Percentiles rank a stretch among this genome's conserved stretches.
These are phyloP conservation scores for Villa cingulata DNA, from an alignment of 2,888 invertebrate genomes.

Conservation along the genomic window DNA sequence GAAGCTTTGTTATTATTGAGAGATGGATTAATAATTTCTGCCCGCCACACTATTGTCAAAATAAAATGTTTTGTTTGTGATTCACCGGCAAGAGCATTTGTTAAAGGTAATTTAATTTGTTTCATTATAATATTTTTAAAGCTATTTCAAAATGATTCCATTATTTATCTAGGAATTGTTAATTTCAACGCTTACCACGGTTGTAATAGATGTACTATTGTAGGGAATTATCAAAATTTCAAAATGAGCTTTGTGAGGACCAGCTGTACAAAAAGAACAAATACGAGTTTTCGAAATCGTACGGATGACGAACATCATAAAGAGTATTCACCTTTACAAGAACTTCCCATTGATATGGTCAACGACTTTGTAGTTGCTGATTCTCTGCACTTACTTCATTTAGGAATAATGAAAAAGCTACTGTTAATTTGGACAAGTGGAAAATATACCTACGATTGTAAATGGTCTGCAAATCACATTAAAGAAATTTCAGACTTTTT, in stretches of 20 bases:
- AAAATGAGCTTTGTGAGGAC: not conserved
- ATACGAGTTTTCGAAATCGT: not conserved
- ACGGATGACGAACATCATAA: not conserved
- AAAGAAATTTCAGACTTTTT: not conserved
- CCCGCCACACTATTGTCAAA: no score
- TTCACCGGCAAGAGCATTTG: no score
- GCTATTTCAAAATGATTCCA: not conserved
- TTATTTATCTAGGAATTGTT: not conserved
- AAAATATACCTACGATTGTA: not conserved
- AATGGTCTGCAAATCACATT: not conserved
- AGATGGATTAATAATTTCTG: no score
- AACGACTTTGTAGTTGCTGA: not conserved
- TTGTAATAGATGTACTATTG: not conserved
- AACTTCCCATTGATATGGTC: slow-evolving; percentile 2
- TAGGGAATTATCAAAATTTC: not conserved
- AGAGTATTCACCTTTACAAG: not conserved
- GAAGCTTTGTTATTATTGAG: no score
- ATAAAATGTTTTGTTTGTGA: no score
- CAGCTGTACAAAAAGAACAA: not conserved
- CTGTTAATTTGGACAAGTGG: not conserved
- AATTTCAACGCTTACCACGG: not conserved
- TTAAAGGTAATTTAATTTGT: not conserved
- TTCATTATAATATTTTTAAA: not conserved
- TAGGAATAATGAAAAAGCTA: not conserved
- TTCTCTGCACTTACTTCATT: not conserved